Evolutionary conservation across 2,888 invertebrate genomes (phyloP), one percentile per base, ranked within the genome.

Genomic region (Pammene fasciana): DNA sequence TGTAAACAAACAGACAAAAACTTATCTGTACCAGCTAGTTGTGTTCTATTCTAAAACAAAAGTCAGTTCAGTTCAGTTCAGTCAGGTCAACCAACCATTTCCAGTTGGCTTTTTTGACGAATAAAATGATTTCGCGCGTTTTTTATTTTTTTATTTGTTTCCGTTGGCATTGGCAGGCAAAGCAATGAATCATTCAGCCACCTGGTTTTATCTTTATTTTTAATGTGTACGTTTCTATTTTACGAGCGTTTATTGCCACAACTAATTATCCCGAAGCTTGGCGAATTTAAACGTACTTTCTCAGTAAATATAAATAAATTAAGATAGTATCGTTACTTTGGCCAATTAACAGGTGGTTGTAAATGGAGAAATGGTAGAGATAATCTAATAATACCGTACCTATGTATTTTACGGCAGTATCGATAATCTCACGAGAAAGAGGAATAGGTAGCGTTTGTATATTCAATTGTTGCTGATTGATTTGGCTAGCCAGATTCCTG

Each of bases 171-270:
- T 77, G 78, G 75, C 71, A 72, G 65, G 70, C 56, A 34, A 59
- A 84, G 55, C n/a, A 67, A 61, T 86, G 86, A 87, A 65, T 88
- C 86, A 88, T 78, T 77, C 76, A 73, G 82, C 85, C 86, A 88
- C 84, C 86, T 87, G 85, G 86, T 16, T 84, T 84, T 84, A 82
- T 86, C 83, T 80, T 79, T 73, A 78, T 79, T 79, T 83, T 80
- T 78, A 80, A 80, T 82, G 80, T 79, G 79, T 80, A 75, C 79
- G 73, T 73, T 78, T 72, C 79, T 82, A 81, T 80, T 86, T 85
- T 84, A 86, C 83, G 84, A 82, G 80, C 78, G 78, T 76, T 86
- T 86, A 87, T 85, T 52, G 76, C 76, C 75, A 85, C 34, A 85
- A 85, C 86, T 86, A 87, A 87, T 77, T 76, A 74, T 70, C 38